These are phyloP conservation scores for Helarctos malayanus DNA, from an alignment of 2,797 vertebrate species.

Conservation along the genomic window DNA sequence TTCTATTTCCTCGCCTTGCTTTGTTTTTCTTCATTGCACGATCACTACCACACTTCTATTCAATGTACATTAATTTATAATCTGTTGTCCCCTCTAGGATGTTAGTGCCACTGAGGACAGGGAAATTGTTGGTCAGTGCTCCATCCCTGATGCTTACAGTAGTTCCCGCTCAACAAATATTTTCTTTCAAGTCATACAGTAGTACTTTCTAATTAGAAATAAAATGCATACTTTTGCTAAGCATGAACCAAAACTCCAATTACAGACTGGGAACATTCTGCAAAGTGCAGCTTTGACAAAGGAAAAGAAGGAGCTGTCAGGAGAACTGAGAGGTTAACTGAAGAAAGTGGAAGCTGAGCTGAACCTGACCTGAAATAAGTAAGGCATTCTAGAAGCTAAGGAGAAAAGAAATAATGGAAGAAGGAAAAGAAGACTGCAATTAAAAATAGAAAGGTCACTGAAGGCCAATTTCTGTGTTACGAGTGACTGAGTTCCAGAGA, in stretches of 20 bases:
- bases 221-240: conserved; percentile 53
- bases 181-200: conserved; percentile 44
- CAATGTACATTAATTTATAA: not conserved
- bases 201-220: conserved; percentile 39
- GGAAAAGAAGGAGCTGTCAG: conserved; percentile 56
- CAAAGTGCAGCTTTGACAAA: conserved; percentile 53
- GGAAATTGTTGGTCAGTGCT: not conserved
- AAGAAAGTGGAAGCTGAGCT: conserved; percentile 63
- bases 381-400: not conserved
- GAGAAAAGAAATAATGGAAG: conserved; percentile 52
- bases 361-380: conserved; percentile 33
- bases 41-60: not conserved
- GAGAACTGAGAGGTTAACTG: conserved; percentile 61
- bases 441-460: conserved; percentile 80
- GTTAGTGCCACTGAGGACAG: not conserved
- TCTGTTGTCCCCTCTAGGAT: not conserved
- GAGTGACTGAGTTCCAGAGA: conserved; percentile 47
- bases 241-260: conserved; percentile 25
- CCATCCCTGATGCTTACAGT: not conserved
- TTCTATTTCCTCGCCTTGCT: not conserved
- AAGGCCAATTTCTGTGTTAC: conserved; percentile 67
- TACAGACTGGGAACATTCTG: conserved; percentile 30
- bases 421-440: conserved; percentile 62
- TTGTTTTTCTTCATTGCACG: not conserved
- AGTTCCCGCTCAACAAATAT: not conserved